These are phyloP conservation scores for Sphecodes monilicornis DNA, from an alignment of 2,888 invertebrate genomes.

Conservation along the genomic window DNA sequence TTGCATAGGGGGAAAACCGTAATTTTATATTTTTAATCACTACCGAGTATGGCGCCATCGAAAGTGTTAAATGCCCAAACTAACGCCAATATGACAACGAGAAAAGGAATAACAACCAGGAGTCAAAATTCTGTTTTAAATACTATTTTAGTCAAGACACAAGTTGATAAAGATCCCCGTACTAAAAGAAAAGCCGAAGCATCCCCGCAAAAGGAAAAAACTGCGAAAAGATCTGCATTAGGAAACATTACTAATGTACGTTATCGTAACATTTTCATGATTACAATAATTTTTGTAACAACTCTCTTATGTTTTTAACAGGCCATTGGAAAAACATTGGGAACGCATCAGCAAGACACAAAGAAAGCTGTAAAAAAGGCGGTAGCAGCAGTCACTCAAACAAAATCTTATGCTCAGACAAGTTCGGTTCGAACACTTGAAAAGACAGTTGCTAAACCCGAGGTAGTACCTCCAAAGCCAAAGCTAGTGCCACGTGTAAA, in stretches of 20 bases:
- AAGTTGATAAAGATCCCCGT: slow-evolving; percentile 85
- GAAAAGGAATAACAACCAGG: slow-evolving; percentile 87
- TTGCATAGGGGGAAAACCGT: slow-evolving; percentile 4
- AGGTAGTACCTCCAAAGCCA: slow-evolving; percentile 68
- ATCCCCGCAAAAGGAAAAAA: slow-evolving; percentile 91
- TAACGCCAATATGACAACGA: slow-evolving; percentile 84
- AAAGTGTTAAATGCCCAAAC: slow-evolving; percentile 86
- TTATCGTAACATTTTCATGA: slow-evolving; percentile 18
- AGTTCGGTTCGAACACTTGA: slow-evolving; percentile 70
- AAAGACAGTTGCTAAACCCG: slow-evolving; percentile 71
- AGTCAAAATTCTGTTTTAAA: slow-evolving; percentile 85
- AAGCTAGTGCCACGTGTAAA: slow-evolving; percentile 72
- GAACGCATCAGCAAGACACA: slow-evolving; percentile 75
- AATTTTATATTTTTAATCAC: slow-evolving; percentile 71
- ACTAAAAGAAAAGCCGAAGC: slow-evolving; percentile 93
- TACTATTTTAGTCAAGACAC: slow-evolving; percentile 81
- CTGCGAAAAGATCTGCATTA: slow-evolving; percentile 92
- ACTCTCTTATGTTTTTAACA: slow-evolving; percentile 41
- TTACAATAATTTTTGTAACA: not conserved
- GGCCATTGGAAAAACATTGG: slow-evolving; percentile 81
- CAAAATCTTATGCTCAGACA: slow-evolving; percentile 61
- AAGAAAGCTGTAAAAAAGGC: slow-evolving; percentile 77
- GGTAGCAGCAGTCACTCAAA: slow-evolving; percentile 56
- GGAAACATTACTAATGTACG: slow-evolving; percentile 93
- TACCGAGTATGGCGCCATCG: slow-evolving; percentile 87